Conservation (phyloP, 2,113 vertebrate genomes). For the Grammomys surdaster region DNA sequence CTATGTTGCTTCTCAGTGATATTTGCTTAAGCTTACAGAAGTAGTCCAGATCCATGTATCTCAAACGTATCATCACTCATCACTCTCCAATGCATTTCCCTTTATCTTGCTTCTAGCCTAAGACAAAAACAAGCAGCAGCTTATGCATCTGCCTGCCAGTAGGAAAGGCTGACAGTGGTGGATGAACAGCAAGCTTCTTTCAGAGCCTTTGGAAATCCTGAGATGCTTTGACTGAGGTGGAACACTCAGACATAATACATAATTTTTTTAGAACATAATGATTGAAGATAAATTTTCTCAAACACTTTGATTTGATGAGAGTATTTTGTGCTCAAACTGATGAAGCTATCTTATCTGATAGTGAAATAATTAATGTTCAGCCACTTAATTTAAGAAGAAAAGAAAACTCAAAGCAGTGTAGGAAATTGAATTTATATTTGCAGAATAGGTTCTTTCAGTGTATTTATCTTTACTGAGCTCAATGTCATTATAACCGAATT, state of each 20-base stretch:
- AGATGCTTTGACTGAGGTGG: not conserved
- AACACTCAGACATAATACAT: not conserved
- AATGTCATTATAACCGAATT: conserved; percentile 73
- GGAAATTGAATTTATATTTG: conserved; percentile 71
- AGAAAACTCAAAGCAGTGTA: conserved; percentile 59
- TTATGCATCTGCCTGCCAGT: not conserved
- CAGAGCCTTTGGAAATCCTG: conserved; percentile 9
- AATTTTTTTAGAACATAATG: not conserved
- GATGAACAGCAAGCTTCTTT: not conserved
- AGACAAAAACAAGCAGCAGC: not conserved
- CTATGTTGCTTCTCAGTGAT: not conserved
- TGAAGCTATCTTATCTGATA: conserved; percentile 64
- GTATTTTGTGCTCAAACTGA: conserved; percentile 43
- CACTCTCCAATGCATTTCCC: not conserved
- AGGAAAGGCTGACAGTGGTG: not conserved
- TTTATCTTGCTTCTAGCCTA: not conserved
- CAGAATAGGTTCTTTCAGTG: conserved; percentile 57
- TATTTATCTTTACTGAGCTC: conserved; percentile 73
- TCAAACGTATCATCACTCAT: not conserved
- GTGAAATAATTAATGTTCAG: conserved; percentile 71
- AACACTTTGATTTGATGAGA: conserved; percentile 41
- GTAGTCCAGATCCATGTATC: not conserved
- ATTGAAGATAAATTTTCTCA: conserved; percentile 52
- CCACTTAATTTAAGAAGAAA: conserved; percentile 53
- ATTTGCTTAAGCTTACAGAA: not conserved